Evolutionary conservation across 2,888 invertebrate genomes (phyloP).

Genomic region (Drosophila neoperkinsi): DNA sequence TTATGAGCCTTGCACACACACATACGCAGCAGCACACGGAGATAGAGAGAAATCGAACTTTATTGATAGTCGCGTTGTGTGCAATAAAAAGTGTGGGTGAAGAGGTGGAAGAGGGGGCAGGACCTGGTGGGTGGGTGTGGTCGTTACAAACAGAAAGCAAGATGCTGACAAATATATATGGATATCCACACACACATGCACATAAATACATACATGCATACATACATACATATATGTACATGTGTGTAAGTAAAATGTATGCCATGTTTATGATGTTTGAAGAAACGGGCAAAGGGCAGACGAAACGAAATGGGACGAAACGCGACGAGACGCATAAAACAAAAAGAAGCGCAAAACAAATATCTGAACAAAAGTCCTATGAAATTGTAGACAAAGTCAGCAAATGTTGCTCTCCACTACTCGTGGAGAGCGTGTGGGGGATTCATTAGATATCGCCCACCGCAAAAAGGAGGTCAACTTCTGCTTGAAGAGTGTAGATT

Average conservation of each 20-base stretch:
- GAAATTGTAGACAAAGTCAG: slow-evolving; percentile 45
- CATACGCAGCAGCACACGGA: slow-evolving; percentile 7
- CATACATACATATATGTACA: slow-evolving; percentile 13
- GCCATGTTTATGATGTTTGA: slow-evolving; percentile 64
- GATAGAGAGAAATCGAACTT: slow-evolving; percentile 63
- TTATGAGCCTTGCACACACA: slow-evolving; percentile 57
- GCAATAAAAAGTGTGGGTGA: slow-evolving; percentile 54
- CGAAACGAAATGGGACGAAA: slow-evolving; percentile 13
- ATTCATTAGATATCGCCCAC: slow-evolving; percentile 1
- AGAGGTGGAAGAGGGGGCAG: slow-evolving; percentile 6
- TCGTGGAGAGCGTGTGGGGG: neutral
- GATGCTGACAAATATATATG: slow-evolving; percentile 55
- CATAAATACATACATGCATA: slow-evolving; percentile 2
- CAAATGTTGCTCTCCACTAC: slow-evolving; percentile 24
- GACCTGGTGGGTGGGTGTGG: slow-evolving; percentile 9
- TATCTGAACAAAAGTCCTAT: slow-evolving; percentile 31
- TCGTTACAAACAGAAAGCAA: slow-evolving; percentile 25
- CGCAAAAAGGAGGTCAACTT: slow-evolving; percentile 51
- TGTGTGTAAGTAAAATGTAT: slow-evolving; percentile 37
- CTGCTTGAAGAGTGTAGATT: slow-evolving; percentile 30
- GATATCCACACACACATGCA: neutral
- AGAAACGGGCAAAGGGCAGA: slow-evolving; percentile 28
- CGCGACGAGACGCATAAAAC: slow-evolving; percentile 10
- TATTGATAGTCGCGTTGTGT: slow-evolving; percentile 69
- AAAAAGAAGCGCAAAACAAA: neutral